Conservation (phyloP, 2,888 invertebrate species). For the Protophormia terraenovae region DNA sequence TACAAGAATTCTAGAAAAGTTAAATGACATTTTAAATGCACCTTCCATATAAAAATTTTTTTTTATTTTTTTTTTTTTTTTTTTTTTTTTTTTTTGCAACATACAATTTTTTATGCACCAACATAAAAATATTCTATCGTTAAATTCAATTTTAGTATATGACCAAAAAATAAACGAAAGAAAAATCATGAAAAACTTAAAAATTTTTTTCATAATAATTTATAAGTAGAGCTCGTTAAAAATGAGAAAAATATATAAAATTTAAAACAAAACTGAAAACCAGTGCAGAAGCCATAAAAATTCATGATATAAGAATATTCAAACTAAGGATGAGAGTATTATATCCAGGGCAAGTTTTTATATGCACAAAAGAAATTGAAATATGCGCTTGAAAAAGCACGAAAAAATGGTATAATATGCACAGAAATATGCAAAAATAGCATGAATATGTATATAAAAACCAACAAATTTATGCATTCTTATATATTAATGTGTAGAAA, state of each 20-base stretch:
- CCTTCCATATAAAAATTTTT: background rate
- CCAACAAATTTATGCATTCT: no score
- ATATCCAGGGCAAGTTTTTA: no score
- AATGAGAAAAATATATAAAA: background rate
- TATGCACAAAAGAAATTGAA: no score
- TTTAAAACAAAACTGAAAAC: background rate
- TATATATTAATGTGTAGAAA: no score
- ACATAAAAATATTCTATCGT: background rate
- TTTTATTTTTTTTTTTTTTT: background rate
- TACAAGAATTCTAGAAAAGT: no score
- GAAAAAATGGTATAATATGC: no score
- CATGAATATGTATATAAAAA: no score
- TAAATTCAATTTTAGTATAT: background rate
- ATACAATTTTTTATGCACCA: background rate
- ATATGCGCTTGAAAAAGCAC: no score
- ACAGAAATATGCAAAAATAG: no score
- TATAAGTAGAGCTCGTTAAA: background rate
- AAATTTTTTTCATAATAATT: conserved; percentile 16
- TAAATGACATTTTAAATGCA: no score
- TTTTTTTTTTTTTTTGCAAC: background rate
- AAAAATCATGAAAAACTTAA: background rate
- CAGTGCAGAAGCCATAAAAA: conserved; percentile 1
- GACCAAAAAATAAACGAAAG: background rate
- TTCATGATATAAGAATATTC: background rate
- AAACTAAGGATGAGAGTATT: background rate